Percentiles rank a stretch among this genome's conserved stretches.
phyloP scores from a whole-genome alignment of 2,113 vertebrate genomes.

The Agelaius phoeniceus region DNA sequence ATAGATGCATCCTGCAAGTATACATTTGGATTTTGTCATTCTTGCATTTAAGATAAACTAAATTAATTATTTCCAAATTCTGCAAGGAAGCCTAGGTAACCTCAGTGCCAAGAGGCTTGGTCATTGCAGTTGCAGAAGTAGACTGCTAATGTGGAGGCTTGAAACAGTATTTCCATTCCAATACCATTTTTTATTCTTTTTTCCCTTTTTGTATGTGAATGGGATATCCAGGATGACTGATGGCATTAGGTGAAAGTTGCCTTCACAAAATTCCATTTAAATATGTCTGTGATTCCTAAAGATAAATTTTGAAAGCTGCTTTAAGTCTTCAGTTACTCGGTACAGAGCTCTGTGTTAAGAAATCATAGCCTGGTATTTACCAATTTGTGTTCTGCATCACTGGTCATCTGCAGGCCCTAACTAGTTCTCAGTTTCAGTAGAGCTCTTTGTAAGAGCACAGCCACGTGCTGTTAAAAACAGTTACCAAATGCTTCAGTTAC shows the following conservation, averaged over 20 bases:
- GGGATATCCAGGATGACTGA: background rate
- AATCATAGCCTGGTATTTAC: background rate
- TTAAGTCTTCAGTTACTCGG: background rate
- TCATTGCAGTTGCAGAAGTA: background rate
- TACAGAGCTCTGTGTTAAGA: background rate
- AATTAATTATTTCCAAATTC: background rate
- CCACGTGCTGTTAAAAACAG: background rate
- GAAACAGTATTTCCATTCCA: background rate
- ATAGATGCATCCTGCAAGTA: background rate
- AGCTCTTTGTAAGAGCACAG: background rate
- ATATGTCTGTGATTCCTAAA: background rate
- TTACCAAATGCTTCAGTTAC: background rate
- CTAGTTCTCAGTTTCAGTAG: background rate
- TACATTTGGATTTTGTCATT: background rate
- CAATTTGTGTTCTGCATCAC: background rate
- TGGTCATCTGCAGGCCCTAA: background rate
- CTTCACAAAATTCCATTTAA: conserved; percentile 11
- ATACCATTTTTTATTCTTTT: background rate
- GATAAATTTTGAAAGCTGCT: background rate
- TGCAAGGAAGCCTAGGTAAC: background rate
- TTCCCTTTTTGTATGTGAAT: background rate
- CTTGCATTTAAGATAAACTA: background rate
- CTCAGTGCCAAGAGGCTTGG: background rate
- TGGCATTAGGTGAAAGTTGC: background rate
- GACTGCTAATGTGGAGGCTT: background rate